phyloP scores from a whole-genome alignment of 1,140 invertebrate genomes.

The Lucilia cuprina region DNA sequence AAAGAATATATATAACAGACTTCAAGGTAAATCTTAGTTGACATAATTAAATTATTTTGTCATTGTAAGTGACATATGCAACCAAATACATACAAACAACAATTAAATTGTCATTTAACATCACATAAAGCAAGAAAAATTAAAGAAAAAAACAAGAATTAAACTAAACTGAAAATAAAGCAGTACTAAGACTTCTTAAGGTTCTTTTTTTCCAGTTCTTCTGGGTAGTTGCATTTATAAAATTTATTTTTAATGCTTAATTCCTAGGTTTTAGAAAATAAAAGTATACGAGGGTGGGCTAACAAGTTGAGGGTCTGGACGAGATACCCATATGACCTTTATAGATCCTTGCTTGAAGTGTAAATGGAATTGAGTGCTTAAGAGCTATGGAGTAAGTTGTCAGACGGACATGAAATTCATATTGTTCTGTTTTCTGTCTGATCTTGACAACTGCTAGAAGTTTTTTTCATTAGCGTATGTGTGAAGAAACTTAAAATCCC shows the following conservation, averaged over 20 bases:
- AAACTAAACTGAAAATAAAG: neutral
- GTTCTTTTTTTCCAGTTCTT: neutral
- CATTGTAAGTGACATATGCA: conserved; percentile 40
- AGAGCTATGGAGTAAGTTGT: no score
- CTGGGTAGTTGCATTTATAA: neutral
- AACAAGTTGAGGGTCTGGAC: no score
- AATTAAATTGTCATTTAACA: conserved; percentile 39
- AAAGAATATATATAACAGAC: neutral
- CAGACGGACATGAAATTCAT: no score
- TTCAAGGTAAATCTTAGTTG: conserved; percentile 43
- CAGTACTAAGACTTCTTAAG: conserved; percentile 23
- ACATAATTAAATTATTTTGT: conserved; percentile 44
- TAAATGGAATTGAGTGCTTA: no score
- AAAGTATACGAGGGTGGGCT: no score
- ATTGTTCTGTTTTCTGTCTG: no score
- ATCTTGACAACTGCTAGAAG: no score
- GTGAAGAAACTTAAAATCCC: no score
- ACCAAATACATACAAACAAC: conserved; percentile 36
- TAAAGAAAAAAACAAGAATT: no score
- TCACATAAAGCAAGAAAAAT: neutral
- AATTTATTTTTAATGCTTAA: conserved; percentile 12
- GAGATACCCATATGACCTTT: no score
- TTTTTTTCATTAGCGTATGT: no score
- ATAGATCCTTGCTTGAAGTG: no score
- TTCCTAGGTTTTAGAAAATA: neutral